Percentiles rank a stretch among this genome's conserved stretches.
phyloP scores from a whole-genome alignment of 2,888 invertebrate species.

The Caradrina clavipalpis region DNA sequence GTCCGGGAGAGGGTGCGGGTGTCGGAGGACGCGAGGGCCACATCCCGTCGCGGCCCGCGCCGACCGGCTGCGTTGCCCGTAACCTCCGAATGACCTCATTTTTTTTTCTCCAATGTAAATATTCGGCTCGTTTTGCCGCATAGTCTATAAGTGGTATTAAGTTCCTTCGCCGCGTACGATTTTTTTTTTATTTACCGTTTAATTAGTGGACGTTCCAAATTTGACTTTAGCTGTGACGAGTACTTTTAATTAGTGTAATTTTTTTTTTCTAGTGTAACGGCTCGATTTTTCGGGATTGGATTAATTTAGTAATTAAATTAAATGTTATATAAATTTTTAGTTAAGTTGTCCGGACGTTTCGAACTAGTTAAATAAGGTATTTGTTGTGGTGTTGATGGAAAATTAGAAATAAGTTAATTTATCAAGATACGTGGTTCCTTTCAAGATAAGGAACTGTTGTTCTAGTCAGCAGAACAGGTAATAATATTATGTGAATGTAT shows the following conservation, averaged over 20 bases:
- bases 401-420: slow-evolving; percentile 47
- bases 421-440: slow-evolving; percentile 51
- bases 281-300: slow-evolving; percentile 73
- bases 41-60: slow-evolving; percentile 89
- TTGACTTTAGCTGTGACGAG: slow-evolving; percentile 76
- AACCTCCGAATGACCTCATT: slow-evolving; percentile 90
- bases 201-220: slow-evolving; percentile 77
- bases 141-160: slow-evolving; percentile 90
- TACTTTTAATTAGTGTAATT: slow-evolving; percentile 75
- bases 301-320: slow-evolving; percentile 64
- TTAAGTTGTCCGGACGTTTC: slow-evolving; percentile 70
- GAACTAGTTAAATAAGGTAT: slow-evolving; percentile 69
- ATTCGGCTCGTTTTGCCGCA: slow-evolving; percentile 90
- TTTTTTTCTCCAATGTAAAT: slow-evolving; percentile 91
- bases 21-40: slow-evolving; percentile 76
- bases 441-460: slow-evolving; percentile 50
- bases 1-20: slow-evolving; percentile 67
- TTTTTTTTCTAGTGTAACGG: slow-evolving; percentile 76
- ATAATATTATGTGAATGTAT: slow-evolving; percentile 39
- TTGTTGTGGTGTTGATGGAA: slow-evolving; percentile 74
- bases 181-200: slow-evolving; percentile 72
- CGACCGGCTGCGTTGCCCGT: slow-evolving; percentile 90
- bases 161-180: slow-evolving; percentile 85
- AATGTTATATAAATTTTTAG: slow-evolving; percentile 65
- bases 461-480: slow-evolving; percentile 58